Base-by-base conservation (phyloP, 2,888 invertebrate genomes). In the Therioaphis trifolii region DNA sequence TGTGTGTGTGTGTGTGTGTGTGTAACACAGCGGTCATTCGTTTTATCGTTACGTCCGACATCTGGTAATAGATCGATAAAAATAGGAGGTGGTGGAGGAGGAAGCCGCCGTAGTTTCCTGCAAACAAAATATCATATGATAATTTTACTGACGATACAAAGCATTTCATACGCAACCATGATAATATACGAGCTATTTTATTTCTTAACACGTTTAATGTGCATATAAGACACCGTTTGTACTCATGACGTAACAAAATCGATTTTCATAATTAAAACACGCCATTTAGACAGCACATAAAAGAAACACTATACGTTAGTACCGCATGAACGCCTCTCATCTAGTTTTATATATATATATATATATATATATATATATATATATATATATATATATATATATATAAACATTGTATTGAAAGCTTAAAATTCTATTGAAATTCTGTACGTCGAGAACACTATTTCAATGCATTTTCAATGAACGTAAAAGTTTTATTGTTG, bases 381-480 rank as follows among this genome's bases (percentile, higher is more conserved):
- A n/a, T n/a, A n/a, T n/a, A n/a, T 46, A 12, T 12, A 12, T 2
- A 12, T 18, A 5, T 15, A 49, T 49, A 49, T 9, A n/a, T 55
- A 55, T 21, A 21, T 7, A 21, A n/a, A n/a, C n/a, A n/a, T n/a
- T 35, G 7, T 35, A 7, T 7, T 35, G 35, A 35, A 35, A 35
- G 7, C 7, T 35, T 49, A 52, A 66, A 68, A 52, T 78, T 3
- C 15, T 52, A 35, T 63, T 49, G 29, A 63, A 49, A 52, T 77
- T 66, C 21, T 24, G 15, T 35, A 35, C 21, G 35, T 21, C 4
- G 66, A 68, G 66, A 55, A 79, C 52, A 9, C 15, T 40, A 55
- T 79, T 79, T 55, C 55, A 55, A 40, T 69, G 12, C 68, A 35
- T 79, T 79, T 69, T 69, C 78, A 43, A 68, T 43, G 40, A 69